Base-by-base conservation (phyloP, 2,113 vertebrate genomes). In the Jaculus jaculus region DNA sequence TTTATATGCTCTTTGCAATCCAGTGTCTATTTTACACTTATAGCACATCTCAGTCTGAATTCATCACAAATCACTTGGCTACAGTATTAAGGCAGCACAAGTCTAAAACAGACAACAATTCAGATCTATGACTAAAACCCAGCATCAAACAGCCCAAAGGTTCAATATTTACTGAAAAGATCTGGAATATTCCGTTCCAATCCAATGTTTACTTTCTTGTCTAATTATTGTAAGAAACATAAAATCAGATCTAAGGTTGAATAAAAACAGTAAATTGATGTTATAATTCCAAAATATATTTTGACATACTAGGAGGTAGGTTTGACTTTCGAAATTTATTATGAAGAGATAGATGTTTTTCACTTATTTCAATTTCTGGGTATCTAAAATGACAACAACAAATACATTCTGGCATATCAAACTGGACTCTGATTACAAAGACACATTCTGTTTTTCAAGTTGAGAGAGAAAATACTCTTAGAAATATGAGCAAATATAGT, bases 1-100 rank as follows among this genome's bases (percentile, higher is more conserved):
- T 80, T 96, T 91, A 66, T 39, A 87, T 42, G 39, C 87, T 84
- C 66, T 95, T 82, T 84, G 61, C 93, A 92, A 79, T 80, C 61
- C 13, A 89, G 20, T 77, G 58, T 72, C 28, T 92, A 42, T 54
- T 90, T 95, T 68, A 94, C 42, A 87, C 26, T 79, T 80, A 83
- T 0, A 90, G 42, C n/a, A 69, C 68, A 91, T 65, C 30, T 69
- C 74, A 85, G 80, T 51, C 72, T 66, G 11, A 4, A 92, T 82
- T 47, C 94, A 79, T 86, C 42, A 87, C 34, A 84, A 92, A 84
- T 75, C 80, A 89, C 69, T 11, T 88, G 78, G 30, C n/a, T 90
- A 28, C 0, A 72, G 8, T 65, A 84, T 39, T 84, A 77, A 77
- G 65, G n/a, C 8, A 39, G 9, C 65, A 90, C 2, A 87, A 42